phyloP scores from a whole-genome alignment of 2,113 vertebrate species.

The Gasterosteus aculeatus region DNA sequence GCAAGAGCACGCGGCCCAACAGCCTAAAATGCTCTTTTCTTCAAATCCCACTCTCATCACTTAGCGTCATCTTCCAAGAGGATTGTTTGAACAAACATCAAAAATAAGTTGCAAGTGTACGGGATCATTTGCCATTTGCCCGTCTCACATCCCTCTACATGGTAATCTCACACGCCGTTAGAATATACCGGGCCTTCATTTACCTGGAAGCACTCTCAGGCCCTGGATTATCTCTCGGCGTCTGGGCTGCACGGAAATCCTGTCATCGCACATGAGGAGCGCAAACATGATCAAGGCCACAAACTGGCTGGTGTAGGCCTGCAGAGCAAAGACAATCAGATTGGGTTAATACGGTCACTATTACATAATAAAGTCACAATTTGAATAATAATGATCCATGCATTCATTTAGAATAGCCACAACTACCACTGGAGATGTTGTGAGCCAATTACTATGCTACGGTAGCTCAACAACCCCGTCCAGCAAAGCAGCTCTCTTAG shows the following conservation, averaged over 20 bases:
- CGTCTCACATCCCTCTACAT: constrained; percentile 3
- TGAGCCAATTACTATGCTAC: not conserved
- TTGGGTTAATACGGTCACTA: not conserved
- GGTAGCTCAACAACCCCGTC: constrained; percentile 20
- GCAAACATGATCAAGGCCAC: constrained; percentile 98
- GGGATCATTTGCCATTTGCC: constrained; percentile 14
- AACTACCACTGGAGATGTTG: not conserved
- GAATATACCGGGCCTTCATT: constrained; percentile 1
- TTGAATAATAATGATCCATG: constrained; percentile 15
- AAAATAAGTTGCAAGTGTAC: constrained; percentile 10
- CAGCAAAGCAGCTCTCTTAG: constrained; percentile 10
- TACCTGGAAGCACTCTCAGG: constrained; percentile 92
- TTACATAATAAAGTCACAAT: not conserved
- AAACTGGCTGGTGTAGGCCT: constrained; percentile 99
- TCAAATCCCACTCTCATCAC: constrained; percentile 19
- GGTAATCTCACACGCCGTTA: constrained; percentile 22
- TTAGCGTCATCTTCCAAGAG: constrained; percentile 16
- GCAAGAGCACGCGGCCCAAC: constrained; percentile 38
- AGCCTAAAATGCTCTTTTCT: constrained; percentile 24
- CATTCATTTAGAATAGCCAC: not conserved
- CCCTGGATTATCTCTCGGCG: constrained; percentile 94
- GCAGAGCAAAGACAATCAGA: constrained; percentile 19
- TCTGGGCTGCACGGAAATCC: constrained; percentile 96
- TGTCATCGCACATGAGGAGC: constrained; percentile 95
- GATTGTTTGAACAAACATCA: constrained; percentile 20